Conservation (phyloP, 1,140 invertebrate species). For the Trinorchestia longiramus region DNA sequence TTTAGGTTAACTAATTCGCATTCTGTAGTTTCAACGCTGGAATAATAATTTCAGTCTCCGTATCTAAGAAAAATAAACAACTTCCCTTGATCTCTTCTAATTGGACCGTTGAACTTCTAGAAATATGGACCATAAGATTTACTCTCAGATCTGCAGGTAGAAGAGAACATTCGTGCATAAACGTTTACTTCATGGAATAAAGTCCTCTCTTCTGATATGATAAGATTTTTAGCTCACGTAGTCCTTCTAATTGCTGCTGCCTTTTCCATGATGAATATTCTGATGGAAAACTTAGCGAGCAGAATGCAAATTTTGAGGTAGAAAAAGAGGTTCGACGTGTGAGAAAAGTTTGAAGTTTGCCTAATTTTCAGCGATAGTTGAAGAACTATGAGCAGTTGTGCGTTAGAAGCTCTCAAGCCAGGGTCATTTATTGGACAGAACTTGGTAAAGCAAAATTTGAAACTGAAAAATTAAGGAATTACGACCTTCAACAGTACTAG, state of each 20-base stretch:
- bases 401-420: too few relatives aligned
- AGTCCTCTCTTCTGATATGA: not conserved
- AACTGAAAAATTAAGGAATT: too few relatives aligned
- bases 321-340: not conserved
- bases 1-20: not conserved
- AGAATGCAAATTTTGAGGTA: not conserved
- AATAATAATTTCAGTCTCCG: not conserved
- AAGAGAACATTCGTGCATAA: not conserved
- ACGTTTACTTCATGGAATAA: not conserved
- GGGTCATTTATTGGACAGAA: too few relatives aligned
- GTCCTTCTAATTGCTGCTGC: not conserved
- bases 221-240: not conserved
- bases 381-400: not conserved
- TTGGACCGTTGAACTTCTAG: not conserved
- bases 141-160: not conserved
- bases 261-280: not conserved
- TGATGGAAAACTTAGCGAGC: not conserved
- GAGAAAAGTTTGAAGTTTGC: not conserved
- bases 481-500: too few relatives aligned
- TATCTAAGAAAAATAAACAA: not conserved
- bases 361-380: not conserved
- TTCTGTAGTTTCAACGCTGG: not conserved
- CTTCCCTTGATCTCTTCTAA: not conserved
- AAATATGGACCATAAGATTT: not conserved
- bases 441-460: too few relatives aligned